Percentiles rank a stretch among this genome's conserved stretches.
Evolutionary conservation across 1,140 invertebrate species (phyloP).

Genomic region (Caligus rogercresseyi): DNA sequence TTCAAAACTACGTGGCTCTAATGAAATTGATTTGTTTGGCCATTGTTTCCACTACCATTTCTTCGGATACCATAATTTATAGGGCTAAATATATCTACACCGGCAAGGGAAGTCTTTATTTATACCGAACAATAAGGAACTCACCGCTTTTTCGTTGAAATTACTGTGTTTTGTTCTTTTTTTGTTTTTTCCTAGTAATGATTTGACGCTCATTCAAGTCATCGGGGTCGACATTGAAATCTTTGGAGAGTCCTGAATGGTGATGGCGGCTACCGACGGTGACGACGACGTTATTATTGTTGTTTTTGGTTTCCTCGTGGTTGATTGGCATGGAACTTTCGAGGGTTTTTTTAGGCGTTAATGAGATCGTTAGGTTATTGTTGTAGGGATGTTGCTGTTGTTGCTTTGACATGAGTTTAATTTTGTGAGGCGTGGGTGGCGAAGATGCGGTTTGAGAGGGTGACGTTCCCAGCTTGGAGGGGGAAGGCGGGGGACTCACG

Average conservation of each 20-base stretch:
- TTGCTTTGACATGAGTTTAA: conserved; percentile 4
- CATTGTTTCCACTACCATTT: too few relatives aligned
- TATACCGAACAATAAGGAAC: too few relatives aligned
- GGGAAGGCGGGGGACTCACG: conserved; percentile 1
- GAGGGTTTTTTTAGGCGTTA: background rate
- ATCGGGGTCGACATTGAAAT: background rate
- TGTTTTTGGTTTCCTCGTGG: background rate
- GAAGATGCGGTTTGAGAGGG: background rate
- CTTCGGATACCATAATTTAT: too few relatives aligned
- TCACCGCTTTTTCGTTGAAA: background rate
- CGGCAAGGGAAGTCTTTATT: too few relatives aligned
- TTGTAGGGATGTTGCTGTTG: too few relatives aligned
- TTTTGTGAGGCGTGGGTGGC: conserved; percentile 15
- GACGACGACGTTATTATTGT: too few relatives aligned
- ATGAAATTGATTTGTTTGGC: too few relatives aligned
- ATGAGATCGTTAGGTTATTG: background rate
- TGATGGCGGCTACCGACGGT: too few relatives aligned
- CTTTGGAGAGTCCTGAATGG: conserved; percentile 6
- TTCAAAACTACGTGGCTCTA: too few relatives aligned
- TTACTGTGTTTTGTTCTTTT: background rate
- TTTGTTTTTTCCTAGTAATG: background rate
- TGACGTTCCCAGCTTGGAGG: background rate
- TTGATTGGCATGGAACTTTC: background rate
- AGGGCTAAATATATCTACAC: too few relatives aligned
- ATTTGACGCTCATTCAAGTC: too few relatives aligned